Conservation (phyloP, 2,113 vertebrate genomes). For the Brevimyrus niger region DNA sequence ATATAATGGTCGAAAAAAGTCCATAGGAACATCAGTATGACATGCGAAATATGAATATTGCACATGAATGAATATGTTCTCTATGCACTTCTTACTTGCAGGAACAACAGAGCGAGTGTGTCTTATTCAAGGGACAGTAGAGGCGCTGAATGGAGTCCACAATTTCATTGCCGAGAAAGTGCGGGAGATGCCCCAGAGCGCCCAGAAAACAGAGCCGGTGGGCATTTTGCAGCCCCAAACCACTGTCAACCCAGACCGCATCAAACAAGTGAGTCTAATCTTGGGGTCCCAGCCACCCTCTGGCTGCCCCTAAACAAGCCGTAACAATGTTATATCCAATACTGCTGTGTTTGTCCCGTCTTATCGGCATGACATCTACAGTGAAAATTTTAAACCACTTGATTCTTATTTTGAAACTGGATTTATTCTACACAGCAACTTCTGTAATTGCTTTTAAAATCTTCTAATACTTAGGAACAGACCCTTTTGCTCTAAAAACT, state of each 20-base stretch:
- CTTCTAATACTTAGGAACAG: neutral
- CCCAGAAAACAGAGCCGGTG: conserved; percentile 79
- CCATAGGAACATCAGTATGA: neutral
- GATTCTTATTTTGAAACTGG: neutral
- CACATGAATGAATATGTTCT: conserved; percentile 13
- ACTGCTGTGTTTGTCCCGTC: neutral
- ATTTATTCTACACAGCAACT: neutral
- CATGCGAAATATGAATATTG: neutral
- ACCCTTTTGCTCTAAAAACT: neutral
- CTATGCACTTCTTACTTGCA: conserved; percentile 40
- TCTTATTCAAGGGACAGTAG: conserved; percentile 84
- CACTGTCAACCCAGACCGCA: conserved; percentile 85
- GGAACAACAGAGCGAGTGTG: conserved; percentile 88
- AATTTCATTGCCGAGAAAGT: conserved; percentile 91
- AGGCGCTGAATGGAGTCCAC: conserved; percentile 81
- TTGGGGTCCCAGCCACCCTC: neutral
- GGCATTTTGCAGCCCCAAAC: conserved; percentile 87
- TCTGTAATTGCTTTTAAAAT: neutral
- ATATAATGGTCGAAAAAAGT: neutral
- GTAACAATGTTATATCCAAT: neutral
- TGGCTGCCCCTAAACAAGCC: neutral
- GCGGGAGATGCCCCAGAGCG: conserved; percentile 85
- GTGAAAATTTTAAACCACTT: neutral
- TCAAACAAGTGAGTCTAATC: conserved; percentile 74
- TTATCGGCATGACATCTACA: neutral